Base-by-base conservation (phyloP, 2,797 vertebrate genomes). In the Pantherophis vulpinus region DNA sequence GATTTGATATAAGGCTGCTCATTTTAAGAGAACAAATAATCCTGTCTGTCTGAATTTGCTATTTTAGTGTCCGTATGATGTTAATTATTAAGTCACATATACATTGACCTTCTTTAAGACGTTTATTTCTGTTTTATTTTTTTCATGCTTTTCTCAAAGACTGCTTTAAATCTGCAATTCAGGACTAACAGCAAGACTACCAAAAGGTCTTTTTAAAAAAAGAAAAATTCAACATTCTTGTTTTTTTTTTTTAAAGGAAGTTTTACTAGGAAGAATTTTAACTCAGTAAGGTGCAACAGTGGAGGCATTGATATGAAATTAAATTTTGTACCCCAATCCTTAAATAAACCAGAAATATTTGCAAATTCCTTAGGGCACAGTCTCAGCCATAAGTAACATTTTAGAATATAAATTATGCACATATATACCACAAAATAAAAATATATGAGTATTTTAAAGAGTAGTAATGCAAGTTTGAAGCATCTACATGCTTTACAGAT, bases 41-140 rank as follows among this genome's bases (percentile, higher is more conserved):
- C 93, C 91, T 96, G 59, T 93, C 89, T 51, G 88, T 74, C 94
- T 90, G 61, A 95, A 90, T 89, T 96, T 93, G 7, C 74, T 96
- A 86, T 96, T 96, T 94, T 96, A 95, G 97, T 96, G 96, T 97
- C 97, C 96, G 96, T 90, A 86, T 97, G 96, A 93, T 95, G 18
- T 95, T 95, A 59, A 74, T 97, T 95, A 93, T 94, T 96, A 93
- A n/a, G n/a, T 86, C 88, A 66, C 94, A 87, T 94, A 86, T 89
- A 93, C 97, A 93, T 95, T 96, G 86, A 55, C 90, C 94, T 93
- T 93, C 95, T 90, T 95, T 92, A 95, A 93, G 89, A 94, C n/a
- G 13, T 94, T n/a, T 1, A 93, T 95, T 96, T 79, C 93, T 94
- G 90, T 74, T 20, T 92, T 94, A 58, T 92, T 91, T 42, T 96